Conservation (phyloP, 2,888 invertebrate genomes). For the Drosophila formosana region DNA sequence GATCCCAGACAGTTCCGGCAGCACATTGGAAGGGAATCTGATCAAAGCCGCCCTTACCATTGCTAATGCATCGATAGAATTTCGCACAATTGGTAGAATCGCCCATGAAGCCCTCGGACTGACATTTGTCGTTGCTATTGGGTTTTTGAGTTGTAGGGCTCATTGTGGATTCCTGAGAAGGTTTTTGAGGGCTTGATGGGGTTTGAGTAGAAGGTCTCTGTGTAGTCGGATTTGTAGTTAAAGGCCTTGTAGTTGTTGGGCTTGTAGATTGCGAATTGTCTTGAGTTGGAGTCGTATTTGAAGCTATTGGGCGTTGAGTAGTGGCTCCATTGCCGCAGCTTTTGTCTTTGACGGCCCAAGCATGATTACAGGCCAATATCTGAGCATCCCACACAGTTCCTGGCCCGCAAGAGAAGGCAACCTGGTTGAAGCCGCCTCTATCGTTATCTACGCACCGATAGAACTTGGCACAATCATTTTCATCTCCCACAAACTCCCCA, state of each 20-base stretch:
- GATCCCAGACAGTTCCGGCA: slow-evolving; percentile 89
- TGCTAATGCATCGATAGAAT: slow-evolving; percentile 89
- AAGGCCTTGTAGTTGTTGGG: slow-evolving; percentile 18
- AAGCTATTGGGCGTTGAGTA: slow-evolving; percentile 45
- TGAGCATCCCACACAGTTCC: slow-evolving; percentile 88
- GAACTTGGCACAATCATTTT: slow-evolving; percentile 87
- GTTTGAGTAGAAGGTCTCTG: slow-evolving; percentile 45
- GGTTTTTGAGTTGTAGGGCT: slow-evolving; percentile 29
- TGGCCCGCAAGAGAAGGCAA: slow-evolving; percentile 86
- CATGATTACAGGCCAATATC: slow-evolving; percentile 86
- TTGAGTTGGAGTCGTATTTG: slow-evolving; percentile 38
- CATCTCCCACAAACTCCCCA: slow-evolving; percentile 85
- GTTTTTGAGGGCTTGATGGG: slow-evolving; percentile 32
- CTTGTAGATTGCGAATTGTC: slow-evolving; percentile 28
- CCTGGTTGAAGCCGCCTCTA: slow-evolving; percentile 85
- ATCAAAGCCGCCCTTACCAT: slow-evolving; percentile 87
- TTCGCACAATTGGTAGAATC: slow-evolving; percentile 87
- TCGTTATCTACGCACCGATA: slow-evolving; percentile 87
- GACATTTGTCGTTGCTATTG: slow-evolving; percentile 80
- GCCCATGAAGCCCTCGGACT: slow-evolving; percentile 84
- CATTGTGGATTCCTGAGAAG: not conserved
- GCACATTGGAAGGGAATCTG: slow-evolving; percentile 89
- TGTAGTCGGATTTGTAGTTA: slow-evolving; percentile 12
- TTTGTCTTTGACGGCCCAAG: slow-evolving; percentile 78
- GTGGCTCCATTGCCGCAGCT: slow-evolving; percentile 64